Evolutionary conservation across 2,113 vertebrate species (phyloP).

Genomic region (Lepus europaeus): DNA sequence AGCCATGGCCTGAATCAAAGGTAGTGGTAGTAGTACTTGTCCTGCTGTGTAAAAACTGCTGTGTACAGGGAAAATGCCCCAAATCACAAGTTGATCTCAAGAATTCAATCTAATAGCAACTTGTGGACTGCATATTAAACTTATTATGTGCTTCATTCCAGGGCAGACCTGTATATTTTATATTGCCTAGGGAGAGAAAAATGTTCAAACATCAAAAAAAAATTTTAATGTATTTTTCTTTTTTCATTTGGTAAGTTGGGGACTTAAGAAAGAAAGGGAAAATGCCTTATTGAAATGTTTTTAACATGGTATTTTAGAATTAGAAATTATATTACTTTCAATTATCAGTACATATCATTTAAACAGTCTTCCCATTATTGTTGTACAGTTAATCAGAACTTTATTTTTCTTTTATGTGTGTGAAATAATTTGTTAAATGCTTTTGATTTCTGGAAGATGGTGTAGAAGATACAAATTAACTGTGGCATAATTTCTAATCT

Average conservation of each 20-base stretch:
- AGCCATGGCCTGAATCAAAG: not conserved
- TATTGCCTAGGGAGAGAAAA: not conserved
- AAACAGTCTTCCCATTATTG: slow-evolving; percentile 19
- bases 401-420: slow-evolving; percentile 1
- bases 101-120: not conserved
- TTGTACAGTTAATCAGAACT: slow-evolving; percentile 47
- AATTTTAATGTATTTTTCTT: not conserved
- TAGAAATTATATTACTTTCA: slow-evolving; percentile 36
- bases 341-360: not conserved
- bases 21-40: not conserved
- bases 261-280: slow-evolving; percentile 48
- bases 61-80: not conserved
- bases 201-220: not conserved
- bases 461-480: slow-evolving; percentile 14
- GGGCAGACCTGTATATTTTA: not conserved
- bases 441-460: slow-evolving; percentile 8
- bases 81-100: not conserved
- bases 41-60: not conserved
- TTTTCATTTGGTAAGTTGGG: not conserved
- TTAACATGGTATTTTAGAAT: slow-evolving; percentile 56
- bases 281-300: slow-evolving; percentile 36
- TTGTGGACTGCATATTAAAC: not conserved
- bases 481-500: slow-evolving; percentile 35
- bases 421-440: slow-evolving; percentile 55
- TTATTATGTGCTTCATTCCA: not conserved